phyloP scores from a whole-genome alignment of 2,113 vertebrate genomes.

The Saguinus imperator region DNA sequence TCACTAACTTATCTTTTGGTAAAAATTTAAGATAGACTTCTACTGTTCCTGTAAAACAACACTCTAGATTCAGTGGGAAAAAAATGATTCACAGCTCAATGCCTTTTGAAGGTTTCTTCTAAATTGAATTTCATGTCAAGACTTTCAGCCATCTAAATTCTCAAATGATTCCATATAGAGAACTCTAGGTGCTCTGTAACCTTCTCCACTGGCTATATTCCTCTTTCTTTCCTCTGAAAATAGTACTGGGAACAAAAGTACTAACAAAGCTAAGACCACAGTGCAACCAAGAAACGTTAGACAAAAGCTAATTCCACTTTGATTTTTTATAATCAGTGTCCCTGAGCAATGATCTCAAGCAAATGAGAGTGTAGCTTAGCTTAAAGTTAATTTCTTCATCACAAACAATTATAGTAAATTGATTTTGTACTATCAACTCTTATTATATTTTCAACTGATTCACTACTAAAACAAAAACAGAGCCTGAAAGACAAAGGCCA shows the following conservation, averaged over 20 bases:
- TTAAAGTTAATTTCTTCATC: conserved; percentile 29
- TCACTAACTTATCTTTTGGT: not conserved
- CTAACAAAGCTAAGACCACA: not conserved
- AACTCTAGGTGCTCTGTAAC: not conserved
- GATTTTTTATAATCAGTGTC: not conserved
- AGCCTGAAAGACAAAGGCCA: not conserved
- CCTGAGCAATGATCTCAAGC: not conserved
- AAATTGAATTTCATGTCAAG: not conserved
- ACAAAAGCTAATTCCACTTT: not conserved
- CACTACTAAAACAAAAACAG: not conserved
- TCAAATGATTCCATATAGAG: not conserved
- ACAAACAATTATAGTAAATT: conserved; percentile 4
- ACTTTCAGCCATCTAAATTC: not conserved
- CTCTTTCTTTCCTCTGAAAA: conserved; percentile 35
- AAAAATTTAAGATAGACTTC: not conserved
- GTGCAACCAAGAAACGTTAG: not conserved
- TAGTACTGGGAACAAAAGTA: not conserved
- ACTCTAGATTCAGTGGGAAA: not conserved
- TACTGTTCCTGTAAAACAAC: not conserved
- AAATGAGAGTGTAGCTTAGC: not conserved
- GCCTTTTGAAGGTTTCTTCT: not conserved
- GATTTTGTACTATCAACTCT: not conserved
- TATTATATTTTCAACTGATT: not conserved
- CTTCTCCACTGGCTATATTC: not conserved
- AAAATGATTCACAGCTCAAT: not conserved